phyloP scores from a whole-genome alignment of 1,140 invertebrate genomes.

The Mercenaria mercenaria region DNA sequence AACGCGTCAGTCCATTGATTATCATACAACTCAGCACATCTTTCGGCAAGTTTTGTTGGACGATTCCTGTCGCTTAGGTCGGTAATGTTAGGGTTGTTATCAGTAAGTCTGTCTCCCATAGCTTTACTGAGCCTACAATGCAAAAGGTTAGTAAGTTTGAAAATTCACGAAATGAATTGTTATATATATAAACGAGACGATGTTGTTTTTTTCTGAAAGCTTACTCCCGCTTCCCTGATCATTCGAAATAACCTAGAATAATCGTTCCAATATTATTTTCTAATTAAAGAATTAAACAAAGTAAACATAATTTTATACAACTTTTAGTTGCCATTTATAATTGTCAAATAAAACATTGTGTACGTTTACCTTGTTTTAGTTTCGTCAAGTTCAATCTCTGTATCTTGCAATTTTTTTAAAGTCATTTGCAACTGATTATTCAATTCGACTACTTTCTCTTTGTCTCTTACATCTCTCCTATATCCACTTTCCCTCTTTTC shows the following conservation, averaged over 20 bases:
- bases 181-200: too few species aligned
- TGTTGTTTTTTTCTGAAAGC: background rate
- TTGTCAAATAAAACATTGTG: too few species aligned
- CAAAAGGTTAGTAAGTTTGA: too few species aligned
- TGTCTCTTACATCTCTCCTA: too few species aligned
- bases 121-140: background rate
- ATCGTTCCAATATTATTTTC: background rate
- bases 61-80: background rate
- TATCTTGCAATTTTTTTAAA: background rate
- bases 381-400: background rate
- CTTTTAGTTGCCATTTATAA: too few species aligned
- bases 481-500: too few species aligned
- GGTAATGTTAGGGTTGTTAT: slow-evolving; percentile 30
- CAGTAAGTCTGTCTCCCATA: background rate
- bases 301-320: too few species aligned
- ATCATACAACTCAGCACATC: background rate
- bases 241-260: background rate
- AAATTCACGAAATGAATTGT: too few species aligned
- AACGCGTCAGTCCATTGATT: slow-evolving; percentile 13
- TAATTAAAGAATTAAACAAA: too few species aligned
- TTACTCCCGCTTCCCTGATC: background rate
- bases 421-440: background rate
- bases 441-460: background rate
- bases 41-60: background rate
- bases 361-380: background rate